Evolutionary conservation across 2,113 vertebrate genomes (phyloP).

Genomic region (Grammomys dolichurus): DNA sequence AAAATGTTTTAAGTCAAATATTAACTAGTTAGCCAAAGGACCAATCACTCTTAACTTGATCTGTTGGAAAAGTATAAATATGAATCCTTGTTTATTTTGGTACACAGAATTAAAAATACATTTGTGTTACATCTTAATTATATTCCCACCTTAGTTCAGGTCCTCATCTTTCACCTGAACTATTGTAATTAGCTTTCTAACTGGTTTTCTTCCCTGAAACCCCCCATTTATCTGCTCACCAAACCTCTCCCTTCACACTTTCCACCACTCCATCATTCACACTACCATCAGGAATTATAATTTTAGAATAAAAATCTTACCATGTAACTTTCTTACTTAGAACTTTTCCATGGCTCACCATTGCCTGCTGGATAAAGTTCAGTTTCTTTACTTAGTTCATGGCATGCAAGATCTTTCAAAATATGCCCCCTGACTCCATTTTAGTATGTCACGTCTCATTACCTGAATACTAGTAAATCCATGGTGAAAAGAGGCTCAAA

Average conservation of each 20-base stretch:
- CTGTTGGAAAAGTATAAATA: conserved; percentile 83
- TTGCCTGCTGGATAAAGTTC: conserved; percentile 73
- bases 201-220: conserved; percentile 71
- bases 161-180: conserved; percentile 78
- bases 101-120: conserved; percentile 79
- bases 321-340: conserved; percentile 72
- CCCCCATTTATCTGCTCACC: conserved; percentile 76
- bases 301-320: conserved; percentile 71
- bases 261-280: conserved; percentile 76
- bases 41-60: conserved; percentile 67
- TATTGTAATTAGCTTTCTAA: conserved; percentile 75
- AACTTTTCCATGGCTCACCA: conserved; percentile 71
- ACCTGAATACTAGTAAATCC: conserved; percentile 55
- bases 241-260: conserved; percentile 57
- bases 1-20: conserved; percentile 62
- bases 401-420: conserved; percentile 79
- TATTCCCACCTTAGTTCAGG: conserved; percentile 75
- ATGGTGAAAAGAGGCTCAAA: conserved; percentile 70
- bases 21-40: conserved; percentile 77
- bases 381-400: conserved; percentile 81
- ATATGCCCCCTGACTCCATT: conserved; percentile 53
- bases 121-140: conserved; percentile 74
- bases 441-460: conserved; percentile 65
- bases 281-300: conserved; percentile 72
- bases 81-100: conserved; percentile 83